A percentile compares a stretch with the other conserved stretches of the same genome.
These are phyloP conservation scores for Palythoa caribaeorum DNA, from an alignment of 92 coral and sea anemone species.

Conservation along the genomic window DNA sequence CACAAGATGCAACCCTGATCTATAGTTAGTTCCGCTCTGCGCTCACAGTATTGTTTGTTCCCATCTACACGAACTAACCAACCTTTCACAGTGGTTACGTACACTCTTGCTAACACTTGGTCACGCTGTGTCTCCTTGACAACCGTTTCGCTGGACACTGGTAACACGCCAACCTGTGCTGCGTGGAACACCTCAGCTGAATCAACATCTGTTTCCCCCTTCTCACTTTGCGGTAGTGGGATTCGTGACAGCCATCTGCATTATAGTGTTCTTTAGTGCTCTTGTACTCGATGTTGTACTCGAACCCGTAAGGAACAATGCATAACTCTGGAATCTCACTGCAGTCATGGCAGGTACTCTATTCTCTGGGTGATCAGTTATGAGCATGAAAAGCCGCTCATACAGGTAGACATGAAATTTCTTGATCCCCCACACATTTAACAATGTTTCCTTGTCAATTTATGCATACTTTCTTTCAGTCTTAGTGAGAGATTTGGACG, in stretches of 20 bases:
- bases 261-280: conserved; percentile 60
- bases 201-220: conserved; percentile 41
- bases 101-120: neutral
- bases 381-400: conserved; percentile 28
- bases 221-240: conserved; percentile 52
- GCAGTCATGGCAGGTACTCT: conserved; percentile 41
- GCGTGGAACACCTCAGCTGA: conserved; percentile 51
- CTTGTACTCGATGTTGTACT: conserved; percentile 56
- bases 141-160: too few species aligned
- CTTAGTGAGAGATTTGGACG: conserved; percentile 35
- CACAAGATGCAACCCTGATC: neutral
- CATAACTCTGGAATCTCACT: conserved; percentile 56
- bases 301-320: conserved; percentile 62
- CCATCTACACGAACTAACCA: neutral
- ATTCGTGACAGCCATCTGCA: conserved; percentile 67
- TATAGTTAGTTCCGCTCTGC: neutral
- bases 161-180: neutral
- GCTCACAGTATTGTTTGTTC: neutral
- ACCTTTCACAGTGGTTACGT: neutral
- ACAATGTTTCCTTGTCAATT: neutral
- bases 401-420: conserved; percentile 36
- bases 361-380: conserved; percentile 41
- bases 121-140: neutral
- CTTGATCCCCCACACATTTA: conserved; percentile 6
- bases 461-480: conserved; percentile 48